A percentile compares a stretch with the other conserved stretches of the same genome.
Conservation (phyloP, 2,888 invertebrate genomes). For the Tipula lateralis region DNA sequence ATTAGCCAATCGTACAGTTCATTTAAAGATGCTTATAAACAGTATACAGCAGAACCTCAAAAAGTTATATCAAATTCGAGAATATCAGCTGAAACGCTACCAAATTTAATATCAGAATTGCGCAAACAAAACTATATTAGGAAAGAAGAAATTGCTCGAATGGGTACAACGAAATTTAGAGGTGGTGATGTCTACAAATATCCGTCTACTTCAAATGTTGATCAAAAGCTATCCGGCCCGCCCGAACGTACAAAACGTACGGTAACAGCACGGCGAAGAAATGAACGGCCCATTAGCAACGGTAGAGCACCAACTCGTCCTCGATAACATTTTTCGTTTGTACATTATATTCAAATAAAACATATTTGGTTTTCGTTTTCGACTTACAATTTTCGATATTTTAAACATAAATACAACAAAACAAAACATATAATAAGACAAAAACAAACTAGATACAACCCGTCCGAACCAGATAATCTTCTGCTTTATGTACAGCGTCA, state of each 20-base stretch:
- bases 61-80: too few relatives aligned
- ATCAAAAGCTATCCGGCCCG: too few relatives aligned
- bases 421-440: background rate
- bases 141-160: background rate
- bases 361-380: background rate
- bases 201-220: too few relatives aligned
- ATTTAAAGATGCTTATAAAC: background rate
- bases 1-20: fast-evolving
- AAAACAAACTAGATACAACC: background rate
- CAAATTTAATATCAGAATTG: background rate
- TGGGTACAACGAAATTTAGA: background rate
- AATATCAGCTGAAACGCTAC: background rate
- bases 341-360: background rate
- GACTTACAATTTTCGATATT: background rate
- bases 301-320: too few relatives aligned
- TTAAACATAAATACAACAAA: background rate
- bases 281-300: too few relatives aligned
- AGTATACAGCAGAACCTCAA: background rate
- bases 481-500: background rate
- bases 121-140: background rate
- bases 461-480: background rate
- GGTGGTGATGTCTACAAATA: background rate
- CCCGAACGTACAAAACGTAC: background rate
- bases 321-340: background rate
- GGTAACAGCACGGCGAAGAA: too few relatives aligned